Base-by-base conservation (phyloP, 2,113 vertebrate species). In the Pandion haliaetus region DNA sequence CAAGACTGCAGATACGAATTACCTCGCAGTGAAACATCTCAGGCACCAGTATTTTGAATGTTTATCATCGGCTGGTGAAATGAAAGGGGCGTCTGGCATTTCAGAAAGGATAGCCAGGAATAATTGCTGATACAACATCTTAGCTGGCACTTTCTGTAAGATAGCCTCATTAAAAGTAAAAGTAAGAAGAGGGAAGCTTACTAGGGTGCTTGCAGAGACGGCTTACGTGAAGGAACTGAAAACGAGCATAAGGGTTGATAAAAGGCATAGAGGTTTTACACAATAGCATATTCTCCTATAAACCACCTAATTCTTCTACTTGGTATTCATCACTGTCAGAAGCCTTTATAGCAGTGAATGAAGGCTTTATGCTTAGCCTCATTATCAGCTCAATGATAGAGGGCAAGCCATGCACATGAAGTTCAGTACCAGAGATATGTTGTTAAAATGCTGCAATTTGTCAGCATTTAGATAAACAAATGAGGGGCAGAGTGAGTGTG, bases 381-480 rank as follows among this genome's bases (percentile, higher is more conserved):
- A 98, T 99, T 99, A 98, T 98, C 97, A 95, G 94, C 97, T 98
- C 98, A 98, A 95, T 98, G 98, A 98, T 97, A 98, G 98, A 93
- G 97, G 97, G 97, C 94, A 97, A 92, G 70, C 78, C 98, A 80
- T 96, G 98, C 98, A 98, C 98, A 98, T 98, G 95, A 98, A 96
- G 96, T 94, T 95, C 93, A 97, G 92, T 92, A 94, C 96, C 92
- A 96, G 89, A 98, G 98, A 98, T 98, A 98, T 95, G 96, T 97
- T 97, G 97, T 97, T 98, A 98, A 98, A 98, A 98, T 97, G 95
- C 98, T 96, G 97, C 98, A 99, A 99, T 99, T 99, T 98, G 98
- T 99, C 98, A 98, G 98, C 97, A 98, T 98, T 99, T 98, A 98
- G 98, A 98, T 98, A 98, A 98, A 98, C 98, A 98, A 98, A 99